Base-by-base conservation (phyloP, 2,888 invertebrate genomes). In the Lithophane leautieri region DNA sequence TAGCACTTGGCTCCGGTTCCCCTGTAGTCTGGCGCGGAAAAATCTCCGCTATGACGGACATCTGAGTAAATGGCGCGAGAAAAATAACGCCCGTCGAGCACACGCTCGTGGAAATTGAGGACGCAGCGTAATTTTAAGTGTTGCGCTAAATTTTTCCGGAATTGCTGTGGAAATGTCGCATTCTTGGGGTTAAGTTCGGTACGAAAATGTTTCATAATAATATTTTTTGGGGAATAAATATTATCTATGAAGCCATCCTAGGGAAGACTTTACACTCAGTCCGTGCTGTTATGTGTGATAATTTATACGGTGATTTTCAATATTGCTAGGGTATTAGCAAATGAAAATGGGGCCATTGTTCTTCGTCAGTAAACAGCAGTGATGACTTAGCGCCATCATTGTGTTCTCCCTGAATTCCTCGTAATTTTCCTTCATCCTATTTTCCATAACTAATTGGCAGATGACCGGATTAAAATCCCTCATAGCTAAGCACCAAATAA, bases 31-130 rank as follows among this genome's bases (percentile, higher is more conserved):
- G 86, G 89, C 89, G 88, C 91, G 91, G 90, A 92, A 94, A 95
- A 94, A 93, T 93, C 93, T 93, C 91, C 85, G 90, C 94, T 93
- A 95, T 95, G 95, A 95, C 92, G 94, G 92, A 94, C 94, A 91
- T 90, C 91, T 85, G 92, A 91, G 94, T 95, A 95, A 96, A 96
- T 96, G 96, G 95, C 88, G 93, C 94, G 96, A 92, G 93, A 94
- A 94, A 94, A 94, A 94, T 94, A 92, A 92, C 93, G 90, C 92
- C 85, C 88, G 91, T 90, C 91, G 91, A 80, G 87, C 84, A 91
- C 92, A 91, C 86, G 84, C 74, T 84, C 86, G 87, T 90, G 91
- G 92, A 93, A 92, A 92, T 93, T 91, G 91, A 92, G 90, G 88
- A 84, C 78, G 85, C 80, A 79, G 73, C 61, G 87, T 84, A 84